These are phyloP conservation scores for Pseudomyrmex flavicornis DNA, from an alignment of 1,140 invertebrate genomes.

Conservation along the genomic window DNA sequence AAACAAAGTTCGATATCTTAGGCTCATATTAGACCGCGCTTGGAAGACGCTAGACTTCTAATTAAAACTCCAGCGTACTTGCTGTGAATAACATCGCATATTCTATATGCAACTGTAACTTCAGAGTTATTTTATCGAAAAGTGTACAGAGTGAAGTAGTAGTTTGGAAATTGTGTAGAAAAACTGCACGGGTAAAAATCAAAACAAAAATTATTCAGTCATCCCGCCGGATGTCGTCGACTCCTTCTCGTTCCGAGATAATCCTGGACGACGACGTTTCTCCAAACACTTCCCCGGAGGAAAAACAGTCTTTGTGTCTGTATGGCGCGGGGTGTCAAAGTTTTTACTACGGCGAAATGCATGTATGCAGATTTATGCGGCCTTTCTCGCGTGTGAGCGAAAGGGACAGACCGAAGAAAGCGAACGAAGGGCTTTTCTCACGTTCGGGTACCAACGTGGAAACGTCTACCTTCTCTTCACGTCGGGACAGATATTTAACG, in stretches of 20 bases:
- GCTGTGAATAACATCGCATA: too few species aligned
- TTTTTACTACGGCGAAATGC: conserved; percentile 80
- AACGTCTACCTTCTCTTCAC: conserved; percentile 65
- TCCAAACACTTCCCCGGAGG: conserved; percentile 52
- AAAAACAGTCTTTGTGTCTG: conserved; percentile 70
- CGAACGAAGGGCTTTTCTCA: conserved; percentile 76
- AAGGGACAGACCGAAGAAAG: conserved; percentile 46
- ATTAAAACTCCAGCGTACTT: neutral
- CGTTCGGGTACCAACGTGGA: conserved; percentile 71
- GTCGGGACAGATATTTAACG: conserved; percentile 71
- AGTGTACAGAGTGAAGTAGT: too few species aligned
- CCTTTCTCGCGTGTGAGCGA: conserved; percentile 75
- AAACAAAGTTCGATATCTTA: conserved; percentile 36
- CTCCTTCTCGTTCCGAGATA: neutral
- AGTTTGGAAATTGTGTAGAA: neutral
- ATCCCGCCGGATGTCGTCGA: conserved; percentile 23
- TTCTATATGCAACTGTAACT: too few species aligned
- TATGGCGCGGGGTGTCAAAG: conserved; percentile 74
- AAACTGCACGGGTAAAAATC: conserved; percentile 15
- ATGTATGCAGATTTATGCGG: conserved; percentile 84
- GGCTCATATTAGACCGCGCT: conserved; percentile 21
- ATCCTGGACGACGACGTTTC: conserved; percentile 26
- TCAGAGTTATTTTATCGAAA: too few species aligned
- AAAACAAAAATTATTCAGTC: conserved; percentile 9
- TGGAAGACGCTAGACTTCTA: conserved; percentile 18